These are phyloP conservation scores for Lordiphosa clarofinis DNA, from an alignment of 1,140 invertebrate species.

Conservation along the genomic window DNA sequence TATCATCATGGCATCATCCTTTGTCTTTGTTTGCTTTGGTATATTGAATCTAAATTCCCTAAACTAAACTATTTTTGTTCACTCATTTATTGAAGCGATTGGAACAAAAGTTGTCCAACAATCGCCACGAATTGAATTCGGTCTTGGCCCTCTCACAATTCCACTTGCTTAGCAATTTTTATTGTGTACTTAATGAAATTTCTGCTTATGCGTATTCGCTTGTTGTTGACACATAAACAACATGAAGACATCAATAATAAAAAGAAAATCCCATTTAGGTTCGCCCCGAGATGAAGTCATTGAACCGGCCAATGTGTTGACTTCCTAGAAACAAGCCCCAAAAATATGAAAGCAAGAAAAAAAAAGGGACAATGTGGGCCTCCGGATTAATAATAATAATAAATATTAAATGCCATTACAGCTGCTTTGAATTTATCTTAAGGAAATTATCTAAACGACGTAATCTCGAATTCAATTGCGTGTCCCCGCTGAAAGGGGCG, in stretches of 20 bases:
- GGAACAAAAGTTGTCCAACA: no score
- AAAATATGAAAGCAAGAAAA: conserved; percentile 3
- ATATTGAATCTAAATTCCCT: no score
- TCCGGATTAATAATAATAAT: conserved; percentile 76
- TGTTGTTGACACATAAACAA: conserved; percentile 77
- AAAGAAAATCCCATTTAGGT: conserved; percentile 46
- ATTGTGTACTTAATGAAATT: conserved; percentile 71
- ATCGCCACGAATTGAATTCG: conserved; percentile 21
- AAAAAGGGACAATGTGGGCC: conserved; percentile 31
- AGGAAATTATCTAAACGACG: conserved; percentile 71
- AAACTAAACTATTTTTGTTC: no score
- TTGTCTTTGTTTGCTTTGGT: no score
- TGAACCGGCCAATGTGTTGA: conserved; percentile 43
- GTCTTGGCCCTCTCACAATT: conserved; percentile 33
- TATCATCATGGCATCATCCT: no score
- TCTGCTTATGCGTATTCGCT: conserved; percentile 73
- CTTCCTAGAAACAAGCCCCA: conserved; percentile 18
- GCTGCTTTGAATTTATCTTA: conserved; percentile 58
- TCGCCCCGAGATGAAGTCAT: conserved; percentile 54
- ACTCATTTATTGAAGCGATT: no score
- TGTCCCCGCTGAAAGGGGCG: no score
- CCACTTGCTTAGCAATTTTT: conserved; percentile 33
- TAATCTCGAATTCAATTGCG: conserved; percentile 69
- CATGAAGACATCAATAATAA: conserved; percentile 69
- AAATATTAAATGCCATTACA: conserved; percentile 77